Evolutionary conservation across 2,113 vertebrate genomes (phyloP).

Genomic region (Drymodes brunneopygia): DNA sequence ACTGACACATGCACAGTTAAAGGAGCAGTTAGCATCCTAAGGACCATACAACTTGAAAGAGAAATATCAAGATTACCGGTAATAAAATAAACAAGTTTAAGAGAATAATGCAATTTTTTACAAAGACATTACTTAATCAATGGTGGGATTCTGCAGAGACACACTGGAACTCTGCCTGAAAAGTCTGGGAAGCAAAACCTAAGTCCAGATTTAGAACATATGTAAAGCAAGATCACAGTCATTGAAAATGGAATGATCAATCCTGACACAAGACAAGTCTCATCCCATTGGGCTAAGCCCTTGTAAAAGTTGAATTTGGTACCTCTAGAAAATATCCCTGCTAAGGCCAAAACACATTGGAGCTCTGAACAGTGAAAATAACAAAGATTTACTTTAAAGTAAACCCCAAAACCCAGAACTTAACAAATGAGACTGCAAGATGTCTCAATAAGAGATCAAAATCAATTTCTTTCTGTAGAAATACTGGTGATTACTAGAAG

Average conservation of each 20-base stretch:
- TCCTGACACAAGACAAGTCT: neutral
- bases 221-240: neutral
- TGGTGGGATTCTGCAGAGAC: neutral
- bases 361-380: neutral
- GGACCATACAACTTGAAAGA: neutral
- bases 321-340: neutral
- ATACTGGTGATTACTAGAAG: neutral
- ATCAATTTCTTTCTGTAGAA: neutral
- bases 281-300: neutral
- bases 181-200: neutral
- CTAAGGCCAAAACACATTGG: neutral
- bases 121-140: neutral
- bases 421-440: neutral
- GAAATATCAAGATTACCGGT: neutral
- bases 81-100: neutral
- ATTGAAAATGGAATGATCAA: neutral
- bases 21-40: neutral
- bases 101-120: neutral
- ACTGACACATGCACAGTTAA: neutral
- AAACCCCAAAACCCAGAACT: neutral
- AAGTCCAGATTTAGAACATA: neutral
- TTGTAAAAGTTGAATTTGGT: neutral
- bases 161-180: neutral
- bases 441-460: neutral
- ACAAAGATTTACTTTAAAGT: neutral